These are phyloP conservation scores for Calcarius lapponicus DNA, from an alignment of 2,797 vertebrate species.

Conservation along the genomic window DNA sequence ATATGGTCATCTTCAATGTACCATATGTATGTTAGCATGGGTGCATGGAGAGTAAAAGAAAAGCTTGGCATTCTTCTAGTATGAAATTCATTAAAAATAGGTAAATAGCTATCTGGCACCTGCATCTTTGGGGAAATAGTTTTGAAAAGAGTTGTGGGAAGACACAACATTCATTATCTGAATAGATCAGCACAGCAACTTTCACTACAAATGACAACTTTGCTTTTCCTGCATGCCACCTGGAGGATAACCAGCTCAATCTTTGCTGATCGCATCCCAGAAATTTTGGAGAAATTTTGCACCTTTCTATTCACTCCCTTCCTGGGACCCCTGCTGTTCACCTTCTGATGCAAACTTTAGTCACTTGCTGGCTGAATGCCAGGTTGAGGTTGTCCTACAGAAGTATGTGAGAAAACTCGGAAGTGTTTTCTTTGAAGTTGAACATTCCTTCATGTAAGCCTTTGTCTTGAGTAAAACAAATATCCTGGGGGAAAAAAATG, in stretches of 20 bases:
- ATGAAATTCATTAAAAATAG: not conserved
- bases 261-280: not conserved
- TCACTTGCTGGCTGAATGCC: not conserved
- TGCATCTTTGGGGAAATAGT: not conserved
- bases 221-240: not conserved
- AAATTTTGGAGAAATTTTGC: not conserved
- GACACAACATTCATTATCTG: not conserved
- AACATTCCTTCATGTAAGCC: not conserved
- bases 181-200: not conserved
- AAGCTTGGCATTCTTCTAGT: not conserved
- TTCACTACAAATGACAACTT: not conserved
- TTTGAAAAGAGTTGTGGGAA: not conserved
- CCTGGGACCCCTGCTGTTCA: not conserved
- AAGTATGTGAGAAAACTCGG: not conserved
- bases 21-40: not conserved
- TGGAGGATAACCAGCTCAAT: not conserved
- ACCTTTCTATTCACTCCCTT: not conserved
- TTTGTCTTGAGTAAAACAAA: not conserved
- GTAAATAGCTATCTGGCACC: not conserved
- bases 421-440: not conserved
- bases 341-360: not conserved
- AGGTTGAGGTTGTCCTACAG: not conserved
- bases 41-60: not conserved
- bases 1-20: accelerated
- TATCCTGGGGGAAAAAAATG: accelerated